phyloP scores from a whole-genome alignment of 2,113 vertebrate genomes.

The Pelecanus crispus region DNA sequence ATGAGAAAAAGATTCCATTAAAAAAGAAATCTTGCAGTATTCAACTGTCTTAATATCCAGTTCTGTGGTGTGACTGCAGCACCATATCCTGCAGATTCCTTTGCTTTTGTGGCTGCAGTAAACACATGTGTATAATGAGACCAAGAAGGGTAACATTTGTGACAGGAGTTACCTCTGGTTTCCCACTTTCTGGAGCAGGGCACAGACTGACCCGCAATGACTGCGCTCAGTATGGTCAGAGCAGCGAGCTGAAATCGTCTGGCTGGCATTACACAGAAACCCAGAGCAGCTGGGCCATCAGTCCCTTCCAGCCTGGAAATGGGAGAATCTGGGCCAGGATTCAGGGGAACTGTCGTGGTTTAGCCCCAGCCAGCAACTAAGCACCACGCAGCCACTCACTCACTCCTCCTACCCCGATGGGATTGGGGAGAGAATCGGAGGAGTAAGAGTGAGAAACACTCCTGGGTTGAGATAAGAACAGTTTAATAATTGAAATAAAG shows the following conservation, averaged over 20 bases:
- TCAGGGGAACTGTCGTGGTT: too few relatives aligned
- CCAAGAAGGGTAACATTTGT: neutral
- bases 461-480: too few relatives aligned
- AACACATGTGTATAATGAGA: neutral
- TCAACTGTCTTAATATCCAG: neutral
- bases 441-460: too few relatives aligned
- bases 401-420: too few relatives aligned
- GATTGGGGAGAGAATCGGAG: too few relatives aligned
- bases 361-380: too few relatives aligned
- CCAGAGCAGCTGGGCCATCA: neutral
- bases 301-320: neutral
- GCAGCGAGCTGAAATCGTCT: neutral
- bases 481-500: too few relatives aligned
- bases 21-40: neutral
- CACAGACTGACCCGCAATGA: neutral
- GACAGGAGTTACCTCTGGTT: neutral
- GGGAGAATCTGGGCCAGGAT: neutral
- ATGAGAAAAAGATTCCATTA: neutral
- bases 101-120: neutral
- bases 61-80: neutral
- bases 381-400: too few relatives aligned
- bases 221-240: neutral
- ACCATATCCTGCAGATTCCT: neutral
- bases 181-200: fast-evolving
- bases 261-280: neutral